These are phyloP conservation scores for Myodes glareolus DNA, from an alignment of 2,113 vertebrate genomes.

Conservation along the genomic window DNA sequence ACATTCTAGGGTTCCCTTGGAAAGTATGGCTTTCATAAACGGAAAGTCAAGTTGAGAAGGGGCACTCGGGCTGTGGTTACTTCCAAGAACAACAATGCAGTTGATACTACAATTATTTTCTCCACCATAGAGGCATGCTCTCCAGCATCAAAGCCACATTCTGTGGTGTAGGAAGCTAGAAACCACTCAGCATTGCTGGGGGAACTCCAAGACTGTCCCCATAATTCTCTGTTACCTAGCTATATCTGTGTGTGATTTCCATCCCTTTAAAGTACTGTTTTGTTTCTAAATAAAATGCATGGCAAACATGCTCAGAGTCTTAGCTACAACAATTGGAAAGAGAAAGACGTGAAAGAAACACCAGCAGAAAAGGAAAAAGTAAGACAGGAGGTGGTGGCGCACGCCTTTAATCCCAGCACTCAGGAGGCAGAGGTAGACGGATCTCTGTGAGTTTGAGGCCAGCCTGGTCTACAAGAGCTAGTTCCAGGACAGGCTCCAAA, in stretches of 20 bases:
- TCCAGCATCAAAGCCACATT: background rate
- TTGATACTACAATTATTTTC: constrained; percentile 20
- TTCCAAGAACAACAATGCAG: background rate
- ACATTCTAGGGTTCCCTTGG: background rate
- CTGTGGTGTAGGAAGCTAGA: background rate
- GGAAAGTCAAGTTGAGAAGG: background rate
- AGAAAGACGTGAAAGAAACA: background rate
- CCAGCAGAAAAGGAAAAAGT: background rate
- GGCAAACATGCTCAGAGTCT: background rate
- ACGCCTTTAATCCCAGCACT: too few species aligned
- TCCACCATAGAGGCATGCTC: background rate
- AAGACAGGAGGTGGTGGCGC: too few species aligned
- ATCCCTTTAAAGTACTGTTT: background rate
- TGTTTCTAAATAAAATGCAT: background rate
- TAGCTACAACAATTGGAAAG: background rate
- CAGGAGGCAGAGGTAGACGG: too few species aligned
- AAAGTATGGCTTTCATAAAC: constrained; percentile 12
- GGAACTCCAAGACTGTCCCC: background rate
- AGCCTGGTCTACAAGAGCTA: too few species aligned
- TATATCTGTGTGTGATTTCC: background rate
- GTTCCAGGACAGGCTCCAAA: too few species aligned
- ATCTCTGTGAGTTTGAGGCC: too few species aligned
- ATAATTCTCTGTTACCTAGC: background rate
- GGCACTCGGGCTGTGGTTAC: background rate
- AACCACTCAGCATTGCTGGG: background rate